Percentiles rank a stretch among this genome's conserved stretches.
phyloP scores from a whole-genome alignment of 2,113 vertebrate genomes.

The Alethe castanea region DNA sequence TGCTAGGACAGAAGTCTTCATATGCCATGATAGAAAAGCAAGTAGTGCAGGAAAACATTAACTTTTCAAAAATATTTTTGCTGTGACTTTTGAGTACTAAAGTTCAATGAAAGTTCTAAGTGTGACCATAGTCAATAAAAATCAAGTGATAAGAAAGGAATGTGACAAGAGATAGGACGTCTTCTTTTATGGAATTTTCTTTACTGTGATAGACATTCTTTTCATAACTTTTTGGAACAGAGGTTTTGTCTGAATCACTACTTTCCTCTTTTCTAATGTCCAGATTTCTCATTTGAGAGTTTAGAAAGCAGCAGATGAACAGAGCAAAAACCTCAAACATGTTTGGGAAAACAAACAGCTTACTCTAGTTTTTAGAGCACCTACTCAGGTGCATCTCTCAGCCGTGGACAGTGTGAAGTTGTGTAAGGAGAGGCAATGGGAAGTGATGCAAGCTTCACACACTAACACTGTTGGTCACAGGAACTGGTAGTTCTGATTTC shows the following conservation, averaged over 20 bases:
- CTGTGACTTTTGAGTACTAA: neutral
- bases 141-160: neutral
- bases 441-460: neutral
- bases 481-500: neutral
- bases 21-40: neutral
- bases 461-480: accelerated
- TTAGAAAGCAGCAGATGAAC: neutral
- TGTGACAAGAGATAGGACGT: neutral
- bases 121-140: neutral
- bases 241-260: neutral
- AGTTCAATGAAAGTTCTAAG: neutral
- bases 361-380: neutral
- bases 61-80: neutral
- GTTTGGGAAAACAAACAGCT: neutral
- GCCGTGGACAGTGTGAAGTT: neutral
- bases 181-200: neutral
- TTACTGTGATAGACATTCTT: neutral
- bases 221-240: neutral
- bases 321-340: neutral
- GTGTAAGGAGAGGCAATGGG: neutral
- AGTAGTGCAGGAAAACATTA: neutral
- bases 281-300: neutral
- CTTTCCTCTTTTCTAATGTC: neutral
- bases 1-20: neutral
- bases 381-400: neutral